Base-by-base conservation (phyloP, 2,797 vertebrate genomes). In the Meriones psammophilus region DNA sequence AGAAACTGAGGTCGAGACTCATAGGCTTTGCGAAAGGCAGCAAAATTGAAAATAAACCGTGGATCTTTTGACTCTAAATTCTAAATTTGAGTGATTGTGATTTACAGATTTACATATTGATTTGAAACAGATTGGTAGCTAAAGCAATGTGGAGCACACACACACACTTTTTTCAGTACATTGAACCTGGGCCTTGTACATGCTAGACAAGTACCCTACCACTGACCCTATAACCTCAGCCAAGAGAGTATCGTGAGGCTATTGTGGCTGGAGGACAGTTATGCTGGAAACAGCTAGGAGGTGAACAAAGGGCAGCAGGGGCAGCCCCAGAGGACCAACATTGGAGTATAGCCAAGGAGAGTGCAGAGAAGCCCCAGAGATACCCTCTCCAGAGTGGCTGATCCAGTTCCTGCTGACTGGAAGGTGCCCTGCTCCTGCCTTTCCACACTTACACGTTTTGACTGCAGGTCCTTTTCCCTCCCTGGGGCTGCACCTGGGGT, bases 51-150 rank as follows among this genome's bases (percentile, higher is more conserved):
- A 86, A n/a, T 88, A 94, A 50, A 78, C 66, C n/a, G 22, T 83
- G 33, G 1, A 1, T 71, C 30, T 88, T 93, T 95, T 85, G 86
- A 84, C 54, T 91, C 54, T 94, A 78, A 58, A 91, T 92, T 79
- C 85, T 88, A 80, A 50, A 68, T 28, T 28, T 91, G 73, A 36
- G 39, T 50, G 50, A 88, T 50, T 93, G 17, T 91, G 73, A 73
- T 88, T 90, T 71, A 76, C 93, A 69, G n/a, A 77, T 18, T 74
- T 86, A 79, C 17, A 56, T 22, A 46, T 30, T 93, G 68, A 83
- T 69, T 60, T 80, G 54, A 94, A 95, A 76, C 20, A 87, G 78
- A 42, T 64, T 39, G 8, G 68, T 69, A 60, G 71, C 58, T 76
- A 77, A 81, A 74, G 58, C 33, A 42, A 3, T 66, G 46, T 24